Evolutionary conservation across 1,140 invertebrate genomes (phyloP).

Genomic region (Ditylenchus dipsaci): DNA sequence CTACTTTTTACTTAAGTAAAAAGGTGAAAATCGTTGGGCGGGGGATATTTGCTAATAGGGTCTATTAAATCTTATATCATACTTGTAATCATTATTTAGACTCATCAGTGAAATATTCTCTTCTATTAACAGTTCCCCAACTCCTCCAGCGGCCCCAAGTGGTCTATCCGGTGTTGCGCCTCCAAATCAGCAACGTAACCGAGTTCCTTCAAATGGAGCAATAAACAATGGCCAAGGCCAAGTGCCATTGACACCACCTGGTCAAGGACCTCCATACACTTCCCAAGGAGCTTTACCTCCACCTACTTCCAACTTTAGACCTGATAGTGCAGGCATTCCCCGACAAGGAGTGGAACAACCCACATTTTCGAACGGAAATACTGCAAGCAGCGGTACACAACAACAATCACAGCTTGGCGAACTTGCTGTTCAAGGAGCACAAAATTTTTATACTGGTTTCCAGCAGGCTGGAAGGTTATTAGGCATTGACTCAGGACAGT

Average conservation of each 20-base stretch:
- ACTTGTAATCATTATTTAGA: too few relatives aligned
- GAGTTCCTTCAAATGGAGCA: too few relatives aligned
- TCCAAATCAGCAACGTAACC: too few relatives aligned
- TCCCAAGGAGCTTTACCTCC: background rate
- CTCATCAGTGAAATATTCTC: background rate
- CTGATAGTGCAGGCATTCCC: background rate
- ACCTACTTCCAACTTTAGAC: background rate
- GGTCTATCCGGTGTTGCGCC: too few relatives aligned
- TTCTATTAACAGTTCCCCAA: background rate
- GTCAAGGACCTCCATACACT: background rate
- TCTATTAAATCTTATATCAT: too few relatives aligned
- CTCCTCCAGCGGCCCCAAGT: too few relatives aligned
- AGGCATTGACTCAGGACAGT: slow-evolving; percentile 21
- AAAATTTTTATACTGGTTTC: slow-evolving; percentile 23
- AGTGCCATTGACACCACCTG: background rate
- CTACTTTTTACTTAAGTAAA: too few relatives aligned
- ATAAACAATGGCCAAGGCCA: too few relatives aligned
- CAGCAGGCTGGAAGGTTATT: slow-evolving; percentile 21
- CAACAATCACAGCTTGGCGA: slow-evolving; percentile 3
- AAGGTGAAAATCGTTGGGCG: too few relatives aligned
- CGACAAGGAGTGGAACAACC: background rate
- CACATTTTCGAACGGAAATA: background rate
- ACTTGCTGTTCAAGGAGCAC: slow-evolving; percentile 23
- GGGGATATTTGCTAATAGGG: too few relatives aligned
- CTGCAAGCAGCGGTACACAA: background rate